Percentiles rank a stretch among this genome's conserved stretches.
Evolutionary conservation across 2,888 invertebrate species (phyloP).

Genomic region (Diplazon laetatorius): DNA sequence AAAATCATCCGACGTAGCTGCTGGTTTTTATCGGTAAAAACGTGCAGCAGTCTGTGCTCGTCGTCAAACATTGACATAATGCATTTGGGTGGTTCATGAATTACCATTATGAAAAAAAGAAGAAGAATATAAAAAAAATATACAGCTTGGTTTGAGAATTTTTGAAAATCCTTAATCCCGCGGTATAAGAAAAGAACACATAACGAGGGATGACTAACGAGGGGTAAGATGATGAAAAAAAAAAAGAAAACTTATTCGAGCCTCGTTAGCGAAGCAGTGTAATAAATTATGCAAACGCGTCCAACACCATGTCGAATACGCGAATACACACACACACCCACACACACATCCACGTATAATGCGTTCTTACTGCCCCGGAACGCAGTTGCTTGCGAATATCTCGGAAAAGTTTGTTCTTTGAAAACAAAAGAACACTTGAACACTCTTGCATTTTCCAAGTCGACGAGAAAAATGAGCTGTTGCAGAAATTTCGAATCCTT

Average conservation of each 20-base stretch:
- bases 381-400: conserved; percentile 15
- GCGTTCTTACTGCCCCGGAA: not conserved
- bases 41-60: not conserved
- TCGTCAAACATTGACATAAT: conserved; percentile 19
- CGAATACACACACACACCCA: not conserved
- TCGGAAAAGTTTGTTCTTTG: conserved; percentile 37
- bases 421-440: not conserved
- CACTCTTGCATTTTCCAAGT: conserved; percentile 16
- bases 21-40: conserved; percentile 3
- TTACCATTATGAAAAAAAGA: conserved; percentile 26
- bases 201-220: not conserved
- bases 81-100: conserved; percentile 30
- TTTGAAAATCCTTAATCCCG: conserved; percentile 6
- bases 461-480: conserved; percentile 31
- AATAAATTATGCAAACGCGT: conserved; percentile 48
- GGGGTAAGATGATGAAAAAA: conserved; percentile 22
- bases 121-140: not conserved
- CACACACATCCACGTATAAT: too few relatives aligned
- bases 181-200: not conserved
- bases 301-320: not conserved
- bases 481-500: conserved; percentile 23
- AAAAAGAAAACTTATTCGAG: conserved; percentile 38
- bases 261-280: conserved; percentile 40
- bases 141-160: conserved; percentile 24
- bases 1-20: not conserved